phyloP scores from a whole-genome alignment of 2,113 vertebrate genomes.

The Trematocara zebra region DNA sequence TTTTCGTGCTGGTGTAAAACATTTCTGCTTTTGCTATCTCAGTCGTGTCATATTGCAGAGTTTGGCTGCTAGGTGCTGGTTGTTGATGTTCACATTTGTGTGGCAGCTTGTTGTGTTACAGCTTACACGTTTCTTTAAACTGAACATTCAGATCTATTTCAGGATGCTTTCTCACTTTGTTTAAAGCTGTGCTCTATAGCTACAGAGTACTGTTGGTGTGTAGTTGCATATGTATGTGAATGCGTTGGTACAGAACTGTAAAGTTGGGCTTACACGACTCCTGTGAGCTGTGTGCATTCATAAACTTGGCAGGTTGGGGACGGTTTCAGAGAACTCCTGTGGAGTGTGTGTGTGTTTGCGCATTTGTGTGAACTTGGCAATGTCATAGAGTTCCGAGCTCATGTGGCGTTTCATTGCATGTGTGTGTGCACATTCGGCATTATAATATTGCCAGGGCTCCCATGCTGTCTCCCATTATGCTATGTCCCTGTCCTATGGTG shows the following conservation, averaged over 20 bases:
- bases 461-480: conserved; percentile 58
- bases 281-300: neutral
- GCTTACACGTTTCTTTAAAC: neutral
- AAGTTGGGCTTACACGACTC: conserved; percentile 1
- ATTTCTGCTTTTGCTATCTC: neutral
- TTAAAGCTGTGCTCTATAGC: neutral
- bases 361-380: conserved; percentile 37
- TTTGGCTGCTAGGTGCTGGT: neutral
- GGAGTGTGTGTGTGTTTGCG: neutral
- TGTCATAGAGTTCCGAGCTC: neutral
- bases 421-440: conserved; percentile 6
- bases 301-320: conserved; percentile 25
- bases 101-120: neutral
- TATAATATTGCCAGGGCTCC: conserved; percentile 48
- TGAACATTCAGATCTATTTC: neutral
- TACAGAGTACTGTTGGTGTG: neutral
- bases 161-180: neutral
- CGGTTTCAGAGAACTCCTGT: conserved; percentile 24
- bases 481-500: conserved; percentile 61
- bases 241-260: conserved; percentile 1
- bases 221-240: neutral
- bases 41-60: neutral
- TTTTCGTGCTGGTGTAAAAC: neutral
- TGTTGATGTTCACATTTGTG: neutral
- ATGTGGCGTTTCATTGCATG: neutral